Evolutionary conservation across 2,797 vertebrate species (phyloP).

Genomic region (Rousettus madagascariensis): DNA sequence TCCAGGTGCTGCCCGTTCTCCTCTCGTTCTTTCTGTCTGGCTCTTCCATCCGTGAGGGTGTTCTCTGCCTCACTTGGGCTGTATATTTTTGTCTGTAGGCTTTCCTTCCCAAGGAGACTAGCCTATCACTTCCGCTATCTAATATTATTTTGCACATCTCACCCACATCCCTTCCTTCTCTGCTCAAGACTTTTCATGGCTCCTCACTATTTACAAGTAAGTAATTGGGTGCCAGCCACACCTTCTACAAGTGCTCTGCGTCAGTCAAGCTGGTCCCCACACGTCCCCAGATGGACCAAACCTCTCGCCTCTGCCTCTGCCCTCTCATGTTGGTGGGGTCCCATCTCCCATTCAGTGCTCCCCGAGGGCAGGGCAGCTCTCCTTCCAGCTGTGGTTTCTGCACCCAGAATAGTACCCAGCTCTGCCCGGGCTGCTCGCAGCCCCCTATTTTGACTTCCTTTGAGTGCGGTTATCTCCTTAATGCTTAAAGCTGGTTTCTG

Average conservation of each 20-base stretch:
- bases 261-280: not conserved
- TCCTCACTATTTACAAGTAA: not conserved
- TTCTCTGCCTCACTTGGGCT: not conserved
- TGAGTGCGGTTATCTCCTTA: not conserved
- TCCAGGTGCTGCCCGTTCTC: not conserved
- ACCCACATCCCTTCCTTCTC: not conserved
- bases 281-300: not conserved
- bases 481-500: not conserved
- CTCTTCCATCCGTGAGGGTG: fast-evolving
- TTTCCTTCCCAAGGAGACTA: not conserved
- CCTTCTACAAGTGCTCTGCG: not conserved
- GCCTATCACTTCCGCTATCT: not conserved
- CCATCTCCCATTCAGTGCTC: not conserved
- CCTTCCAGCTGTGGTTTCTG: not conserved
- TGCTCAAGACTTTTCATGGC: not conserved
- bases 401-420: not conserved
- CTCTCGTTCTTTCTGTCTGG: not conserved
- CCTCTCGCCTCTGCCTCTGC: not conserved
- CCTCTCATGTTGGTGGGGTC: not conserved
- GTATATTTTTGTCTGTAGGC: not conserved
- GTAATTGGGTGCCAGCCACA: not conserved
- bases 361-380: not conserved
- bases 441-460: not conserved
- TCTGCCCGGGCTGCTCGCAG: not conserved
- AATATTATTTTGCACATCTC: not conserved